Conservation (phyloP, 2,888 invertebrate species). For the Eupithecia abbreviata region DNA sequence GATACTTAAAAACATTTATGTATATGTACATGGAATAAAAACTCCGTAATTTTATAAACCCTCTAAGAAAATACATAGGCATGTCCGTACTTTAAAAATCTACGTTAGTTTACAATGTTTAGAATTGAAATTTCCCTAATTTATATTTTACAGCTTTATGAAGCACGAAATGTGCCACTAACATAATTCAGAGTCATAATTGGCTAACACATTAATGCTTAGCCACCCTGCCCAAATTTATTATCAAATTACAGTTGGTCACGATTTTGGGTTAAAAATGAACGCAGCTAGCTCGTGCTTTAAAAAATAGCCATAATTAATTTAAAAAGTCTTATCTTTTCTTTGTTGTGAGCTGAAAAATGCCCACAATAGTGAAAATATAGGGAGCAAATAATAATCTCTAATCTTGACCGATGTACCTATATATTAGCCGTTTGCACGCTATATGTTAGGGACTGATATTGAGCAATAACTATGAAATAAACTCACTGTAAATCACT, state of each 20-base stretch:
- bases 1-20: background rate
- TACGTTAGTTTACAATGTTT: conserved; percentile 20
- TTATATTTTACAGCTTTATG: conserved; percentile 28
- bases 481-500: too few relatives aligned
- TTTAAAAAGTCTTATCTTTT: conserved; percentile 12
- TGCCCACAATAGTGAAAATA: background rate
- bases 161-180: conserved; percentile 67
- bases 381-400: too few relatives aligned
- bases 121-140: conserved; percentile 26
- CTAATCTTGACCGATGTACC: too few relatives aligned
- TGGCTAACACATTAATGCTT: conserved; percentile 63
- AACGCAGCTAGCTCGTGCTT: conserved; percentile 13
- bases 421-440: too few relatives aligned
- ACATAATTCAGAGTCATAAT: conserved; percentile 74
- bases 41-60: background rate
- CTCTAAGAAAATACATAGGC: background rate
- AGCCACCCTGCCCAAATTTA: conserved; percentile 52
- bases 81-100: background rate
- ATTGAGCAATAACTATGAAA: too few relatives aligned
- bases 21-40: background rate
- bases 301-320: conserved; percentile 18
- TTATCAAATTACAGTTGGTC: conserved; percentile 62
- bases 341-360: conserved; percentile 4
- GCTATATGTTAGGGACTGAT: too few relatives aligned
- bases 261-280: conserved; percentile 55